These are phyloP conservation scores for Perithous albicinctus DNA, from an alignment of 2,888 invertebrate species.

Conservation along the genomic window DNA sequence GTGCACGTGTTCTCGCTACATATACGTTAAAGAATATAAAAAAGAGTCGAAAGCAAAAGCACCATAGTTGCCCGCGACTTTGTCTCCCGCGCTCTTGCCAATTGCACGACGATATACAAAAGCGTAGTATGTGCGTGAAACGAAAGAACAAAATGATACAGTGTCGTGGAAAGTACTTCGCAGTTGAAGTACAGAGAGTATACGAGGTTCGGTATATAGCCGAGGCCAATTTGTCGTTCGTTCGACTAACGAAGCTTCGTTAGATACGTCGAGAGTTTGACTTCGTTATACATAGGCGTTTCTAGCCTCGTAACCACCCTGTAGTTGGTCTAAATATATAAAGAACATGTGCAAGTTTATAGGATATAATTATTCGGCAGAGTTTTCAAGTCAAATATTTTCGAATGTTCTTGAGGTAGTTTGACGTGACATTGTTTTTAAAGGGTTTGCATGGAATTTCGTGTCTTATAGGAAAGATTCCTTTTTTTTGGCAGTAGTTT, in stretches of 20 bases:
- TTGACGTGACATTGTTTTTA: background rate
- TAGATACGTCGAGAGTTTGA: conserved; percentile 51
- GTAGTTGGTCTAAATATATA: background rate
- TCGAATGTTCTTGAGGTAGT: background rate
- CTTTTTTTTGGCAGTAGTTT: no score
- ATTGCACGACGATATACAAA: conserved; percentile 36
- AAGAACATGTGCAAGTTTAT: background rate
- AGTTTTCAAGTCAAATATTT: background rate
- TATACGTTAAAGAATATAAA: conserved; percentile 12
- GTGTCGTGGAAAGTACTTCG: conserved; percentile 37
- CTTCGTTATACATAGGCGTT: conserved; percentile 60
- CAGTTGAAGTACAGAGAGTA: conserved; percentile 14
- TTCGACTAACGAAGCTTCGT: conserved; percentile 64
- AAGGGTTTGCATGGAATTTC: no score
- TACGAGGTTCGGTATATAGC: background rate
- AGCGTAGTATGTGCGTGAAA: conserved; percentile 30
- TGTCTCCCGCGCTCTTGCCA: conserved; percentile 37
- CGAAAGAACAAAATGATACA: conserved; percentile 51
- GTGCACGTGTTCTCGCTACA: no score
- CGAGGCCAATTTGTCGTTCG: conserved; percentile 52
- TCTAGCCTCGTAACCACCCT: background rate
- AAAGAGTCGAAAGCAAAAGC: conserved; percentile 36
- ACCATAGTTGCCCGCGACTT: conserved; percentile 27
- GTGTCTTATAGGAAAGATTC: no score
- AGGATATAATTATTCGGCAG: background rate